Evolutionary conservation across 1,140 invertebrate genomes (phyloP).

Genomic region (Callitettix versicolor): DNA sequence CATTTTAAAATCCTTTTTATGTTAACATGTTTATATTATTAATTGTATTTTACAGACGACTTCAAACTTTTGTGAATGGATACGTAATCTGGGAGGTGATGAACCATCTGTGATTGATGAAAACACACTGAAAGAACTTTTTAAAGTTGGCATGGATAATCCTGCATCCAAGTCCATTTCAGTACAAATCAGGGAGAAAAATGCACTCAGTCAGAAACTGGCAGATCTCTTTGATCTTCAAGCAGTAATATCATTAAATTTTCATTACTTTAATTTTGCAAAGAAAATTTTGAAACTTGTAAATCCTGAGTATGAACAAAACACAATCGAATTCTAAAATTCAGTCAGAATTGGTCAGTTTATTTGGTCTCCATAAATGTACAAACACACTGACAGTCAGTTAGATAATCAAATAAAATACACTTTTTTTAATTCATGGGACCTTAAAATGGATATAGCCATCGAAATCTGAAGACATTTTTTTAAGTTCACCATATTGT

Average conservation of each 20-base stretch:
- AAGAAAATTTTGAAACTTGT: not conserved
- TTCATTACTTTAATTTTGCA: not conserved
- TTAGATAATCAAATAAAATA: no score
- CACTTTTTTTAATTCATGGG: no score
- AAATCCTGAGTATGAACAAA: not conserved
- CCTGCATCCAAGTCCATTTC: constrained; percentile 20
- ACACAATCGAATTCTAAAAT: not conserved
- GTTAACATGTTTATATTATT: no score
- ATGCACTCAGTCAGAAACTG: constrained; percentile 7
- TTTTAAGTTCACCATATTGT: no score
- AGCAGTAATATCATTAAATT: constrained; percentile 2
- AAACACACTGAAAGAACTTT: constrained; percentile 19
- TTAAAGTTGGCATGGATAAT: constrained; percentile 19
- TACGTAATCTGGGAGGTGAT: constrained; percentile 15
- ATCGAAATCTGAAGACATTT: no score
- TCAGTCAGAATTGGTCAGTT: not conserved
- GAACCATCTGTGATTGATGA: constrained; percentile 16
- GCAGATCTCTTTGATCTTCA: constrained; percentile 12
- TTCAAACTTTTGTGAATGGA: constrained; percentile 20
- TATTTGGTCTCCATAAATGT: not conserved
- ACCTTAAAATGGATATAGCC: no score
- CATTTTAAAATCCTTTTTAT: no score
- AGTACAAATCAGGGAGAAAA: constrained; percentile 16
- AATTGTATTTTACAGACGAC: constrained; percentile 21
- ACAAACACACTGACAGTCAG: not conserved